These are phyloP conservation scores for Melanostigma gelatinosum DNA, from an alignment of 2,113 vertebrate species.

Conservation along the genomic window DNA sequence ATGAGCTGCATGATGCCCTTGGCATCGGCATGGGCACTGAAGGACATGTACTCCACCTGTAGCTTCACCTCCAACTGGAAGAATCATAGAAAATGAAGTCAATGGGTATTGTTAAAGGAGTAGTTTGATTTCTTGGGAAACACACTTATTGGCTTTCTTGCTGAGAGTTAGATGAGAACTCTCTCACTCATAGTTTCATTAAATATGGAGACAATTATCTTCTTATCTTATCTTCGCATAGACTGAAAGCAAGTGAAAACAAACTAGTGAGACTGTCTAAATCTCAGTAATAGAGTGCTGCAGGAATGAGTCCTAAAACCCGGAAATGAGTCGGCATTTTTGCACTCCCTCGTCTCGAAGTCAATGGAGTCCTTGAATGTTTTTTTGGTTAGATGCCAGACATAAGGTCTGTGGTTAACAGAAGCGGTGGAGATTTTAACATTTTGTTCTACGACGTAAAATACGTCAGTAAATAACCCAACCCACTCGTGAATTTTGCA, in stretches of 20 bases:
- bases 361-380: neutral
- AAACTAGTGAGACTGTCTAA: neutral
- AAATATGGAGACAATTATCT: neutral
- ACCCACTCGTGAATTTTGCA: too few species aligned
- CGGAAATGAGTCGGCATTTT: neutral
- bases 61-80: constrained; percentile 94
- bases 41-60: constrained; percentile 99
- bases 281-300: neutral
- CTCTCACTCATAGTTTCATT: neutral
- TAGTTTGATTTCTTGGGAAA: neutral
- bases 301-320: neutral
- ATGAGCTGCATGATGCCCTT: constrained; percentile 99
- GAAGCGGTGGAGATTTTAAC: too few species aligned
- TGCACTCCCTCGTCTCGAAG: neutral
- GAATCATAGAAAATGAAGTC: neutral
- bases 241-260: neutral
- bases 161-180: neutral
- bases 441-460: too few species aligned
- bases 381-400: too few species aligned
- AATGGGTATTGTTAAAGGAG: neutral
- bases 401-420: too few species aligned
- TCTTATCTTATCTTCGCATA: neutral
- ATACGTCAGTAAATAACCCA: too few species aligned
- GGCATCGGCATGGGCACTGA: constrained; percentile 95
- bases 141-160: neutral